Evolutionary conservation across 2,797 vertebrate species (phyloP), one percentile per base, ranked within the genome.

Genomic region (Anolis apletophallus): DNA sequence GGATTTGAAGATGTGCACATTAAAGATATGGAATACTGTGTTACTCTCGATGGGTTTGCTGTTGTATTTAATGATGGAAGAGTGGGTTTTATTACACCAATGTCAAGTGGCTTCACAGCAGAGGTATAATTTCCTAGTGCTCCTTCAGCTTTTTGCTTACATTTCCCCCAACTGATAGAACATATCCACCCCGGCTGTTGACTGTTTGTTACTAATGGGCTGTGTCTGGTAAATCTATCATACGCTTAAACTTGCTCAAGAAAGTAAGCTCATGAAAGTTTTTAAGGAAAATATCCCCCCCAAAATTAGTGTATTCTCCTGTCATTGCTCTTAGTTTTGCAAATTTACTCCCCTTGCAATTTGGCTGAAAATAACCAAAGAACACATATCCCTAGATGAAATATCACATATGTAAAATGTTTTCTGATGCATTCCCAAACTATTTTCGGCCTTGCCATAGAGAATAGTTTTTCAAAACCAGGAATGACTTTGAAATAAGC

Each of bases 21-120:
- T 94, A 94, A 92, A 90, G 98, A 98, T 88, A 99, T 99, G 98
- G 98, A 99, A 94, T 99, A 99, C 88, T 99, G 98, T 91, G 95
- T 97, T 80, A 99, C 98, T 0, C 97, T 99, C 85, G 98, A 98
- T 82, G 99, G 99, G 17, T 99, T 99, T 88, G 98, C 98, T 55
- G 98, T 98, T 86, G 98, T 99, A n/a, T 98, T 99, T 92, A 98
- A 98, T 64, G 98, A 99, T 55, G 98, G 99, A 19, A 97, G 98
- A 87, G 95, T 99, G 92, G 99, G 98, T 85, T 99, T 99, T 92
- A 98, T 99, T 95, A 99, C 98, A 5, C 98, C 98, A 0, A 96
- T 98, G 81, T 97, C 97, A 88, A 98, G 96, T 96, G 97, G 96
- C 94, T 98, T 99, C 94, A 96, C 97, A 55, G 96, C 98, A 91